Evolutionary conservation across 2,888 invertebrate genomes (phyloP).

Genomic region (Spilarctia lutea): DNA sequence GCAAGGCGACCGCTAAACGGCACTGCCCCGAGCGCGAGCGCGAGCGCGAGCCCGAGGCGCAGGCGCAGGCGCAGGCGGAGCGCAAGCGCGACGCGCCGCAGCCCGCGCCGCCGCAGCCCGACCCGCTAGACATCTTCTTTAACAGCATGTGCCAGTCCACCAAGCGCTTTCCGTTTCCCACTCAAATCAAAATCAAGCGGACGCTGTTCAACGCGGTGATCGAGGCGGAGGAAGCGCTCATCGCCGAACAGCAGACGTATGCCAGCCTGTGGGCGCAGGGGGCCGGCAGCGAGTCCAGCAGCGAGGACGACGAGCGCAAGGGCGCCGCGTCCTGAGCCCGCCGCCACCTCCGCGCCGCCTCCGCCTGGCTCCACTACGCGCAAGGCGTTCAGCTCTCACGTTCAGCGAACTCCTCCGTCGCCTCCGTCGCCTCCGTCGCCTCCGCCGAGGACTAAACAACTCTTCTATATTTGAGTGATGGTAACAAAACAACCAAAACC

Average conservation of each 20-base stretch:
- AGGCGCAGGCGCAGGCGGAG: slow-evolving; percentile 26
- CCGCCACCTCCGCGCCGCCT: slow-evolving; percentile 40
- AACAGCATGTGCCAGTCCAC: slow-evolving; percentile 82
- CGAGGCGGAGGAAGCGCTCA: slow-evolving; percentile 76
- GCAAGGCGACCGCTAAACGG: slow-evolving; percentile 61
- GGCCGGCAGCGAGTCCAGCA: slow-evolving; percentile 52
- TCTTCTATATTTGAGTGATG: not conserved
- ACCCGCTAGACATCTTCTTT: slow-evolving; percentile 81
- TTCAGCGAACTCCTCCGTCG: not conserved
- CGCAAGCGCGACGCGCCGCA: slow-evolving; percentile 24
- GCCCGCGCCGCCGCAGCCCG: slow-evolving; percentile 50
- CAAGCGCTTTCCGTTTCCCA: slow-evolving; percentile 75
- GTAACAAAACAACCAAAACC: not conserved
- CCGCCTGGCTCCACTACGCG: slow-evolving; percentile 40
- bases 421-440: not conserved
- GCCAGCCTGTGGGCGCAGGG: slow-evolving; percentile 75
- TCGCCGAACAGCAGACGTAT: slow-evolving; percentile 79
- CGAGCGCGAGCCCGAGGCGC: slow-evolving; percentile 25
- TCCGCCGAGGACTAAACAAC: not conserved
- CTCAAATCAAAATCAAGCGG: slow-evolving; percentile 78
- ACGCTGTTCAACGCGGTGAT: slow-evolving; percentile 75
- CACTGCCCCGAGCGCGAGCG: slow-evolving; percentile 46
- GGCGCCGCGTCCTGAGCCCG: slow-evolving; percentile 65
- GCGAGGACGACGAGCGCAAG: slow-evolving; percentile 62
- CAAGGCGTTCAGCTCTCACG: slow-evolving; percentile 13